Evolutionary conservation across 2,113 vertebrate species (phyloP), one percentile per base, ranked within the genome.

Genomic region (Zingel zingel): DNA sequence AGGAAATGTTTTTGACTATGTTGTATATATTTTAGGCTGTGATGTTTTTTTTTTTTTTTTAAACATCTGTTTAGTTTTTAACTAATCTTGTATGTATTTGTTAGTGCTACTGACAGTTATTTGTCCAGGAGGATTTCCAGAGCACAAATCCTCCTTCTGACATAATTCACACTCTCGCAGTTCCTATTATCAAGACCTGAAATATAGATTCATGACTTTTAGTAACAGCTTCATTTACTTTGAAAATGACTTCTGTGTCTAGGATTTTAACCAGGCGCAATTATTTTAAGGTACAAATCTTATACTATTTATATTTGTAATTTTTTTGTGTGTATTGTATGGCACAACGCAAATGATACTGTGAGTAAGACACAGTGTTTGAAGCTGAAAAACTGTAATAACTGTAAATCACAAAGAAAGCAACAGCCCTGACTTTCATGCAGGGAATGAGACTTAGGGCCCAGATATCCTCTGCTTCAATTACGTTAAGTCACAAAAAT

Each of bases 121-220:
- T n/a, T n/a, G n/a, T n/a, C n/a, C n/a, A n/a, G n/a, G n/a, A n/a
- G n/a, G n/a, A n/a, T n/a, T n/a, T n/a, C 23, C 61, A 80, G 64
- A 10, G 68, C 59, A 30, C 88, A 89, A 47, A 87, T 63, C 23
- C 74, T 90, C n/a, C 65, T 65, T 9, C 9, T 47, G 77, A 3
- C 1, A 7, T 83, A 85, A 67, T 78, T 77, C 23, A 74, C 5
- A 1, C 0, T 50, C 50, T 0, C 0, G 18, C 74, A 71, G 4
- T 1, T 0, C 0, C 1, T 0, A 1, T 0, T 2, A 0, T 23
- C 2, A 56, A 8, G 0, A 45, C 85, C 88, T 87, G 64, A 36
- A 83, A 70, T 33, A 53, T 1, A 72, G 7, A 70, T 19, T 5
- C 3, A n/a, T 39, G 12, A 25, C 43, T 64, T 64, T 43, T 39